Evolutionary conservation across 2,888 invertebrate species (phyloP).

Genomic region (Loripinus fragilis): DNA sequence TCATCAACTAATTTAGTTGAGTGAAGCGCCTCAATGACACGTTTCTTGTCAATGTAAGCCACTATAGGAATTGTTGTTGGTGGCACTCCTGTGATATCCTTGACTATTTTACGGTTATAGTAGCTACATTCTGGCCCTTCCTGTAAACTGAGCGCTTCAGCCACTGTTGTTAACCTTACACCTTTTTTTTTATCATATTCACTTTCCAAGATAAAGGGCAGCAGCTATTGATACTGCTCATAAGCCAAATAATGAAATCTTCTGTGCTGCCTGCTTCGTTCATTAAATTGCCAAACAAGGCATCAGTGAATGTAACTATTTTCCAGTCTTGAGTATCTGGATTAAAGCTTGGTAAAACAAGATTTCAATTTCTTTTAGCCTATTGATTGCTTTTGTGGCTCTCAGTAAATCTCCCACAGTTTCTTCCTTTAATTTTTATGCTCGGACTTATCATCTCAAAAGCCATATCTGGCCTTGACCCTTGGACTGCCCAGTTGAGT

Average conservation of each 20-base stretch:
- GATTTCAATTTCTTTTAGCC: not conserved
- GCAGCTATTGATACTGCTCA: slow-evolving; percentile 42
- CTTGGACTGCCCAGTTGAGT: slow-evolving; percentile 39
- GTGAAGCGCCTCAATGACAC: slow-evolving; percentile 42
- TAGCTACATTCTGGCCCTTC: slow-evolving; percentile 28
- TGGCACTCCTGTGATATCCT: slow-evolving; percentile 19
- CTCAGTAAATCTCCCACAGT: slow-evolving; percentile 3
- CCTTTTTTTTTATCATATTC: slow-evolving; percentile 52
- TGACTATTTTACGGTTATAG: slow-evolving; percentile 28
- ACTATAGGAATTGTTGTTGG: slow-evolving; percentile 16
- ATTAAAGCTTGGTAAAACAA: slow-evolving; percentile 24
- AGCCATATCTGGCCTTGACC: slow-evolving; percentile 16
- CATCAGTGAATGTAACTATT: slow-evolving; percentile 46
- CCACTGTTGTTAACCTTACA: slow-evolving; percentile 55
- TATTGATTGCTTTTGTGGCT: slow-evolving; percentile 1
- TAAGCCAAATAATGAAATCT: slow-evolving; percentile 46
- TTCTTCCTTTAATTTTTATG: slow-evolving; percentile 8
- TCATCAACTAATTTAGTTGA: slow-evolving; percentile 50
- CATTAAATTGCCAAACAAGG: slow-evolving; percentile 49
- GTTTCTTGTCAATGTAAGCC: slow-evolving; percentile 26
- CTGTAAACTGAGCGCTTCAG: slow-evolving; percentile 50
- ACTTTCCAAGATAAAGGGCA: slow-evolving; percentile 53
- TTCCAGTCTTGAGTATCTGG: not conserved
- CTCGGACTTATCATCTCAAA: slow-evolving; percentile 14
- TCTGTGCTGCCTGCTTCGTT: slow-evolving; percentile 51